phyloP scores from a whole-genome alignment of 2,888 invertebrate genomes.

The Drepana falcataria region DNA sequence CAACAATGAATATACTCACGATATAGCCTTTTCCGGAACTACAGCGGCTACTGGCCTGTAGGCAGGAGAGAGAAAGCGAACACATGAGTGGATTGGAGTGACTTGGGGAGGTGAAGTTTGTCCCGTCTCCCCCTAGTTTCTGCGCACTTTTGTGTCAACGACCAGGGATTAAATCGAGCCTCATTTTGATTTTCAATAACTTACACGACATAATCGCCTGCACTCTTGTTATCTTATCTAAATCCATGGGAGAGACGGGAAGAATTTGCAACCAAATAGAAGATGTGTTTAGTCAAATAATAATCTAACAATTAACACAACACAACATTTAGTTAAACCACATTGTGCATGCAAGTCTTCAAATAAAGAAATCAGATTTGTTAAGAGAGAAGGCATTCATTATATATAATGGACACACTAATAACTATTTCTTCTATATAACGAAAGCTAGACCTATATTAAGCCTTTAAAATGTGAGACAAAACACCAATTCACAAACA shows the following conservation, averaged over 20 bases:
- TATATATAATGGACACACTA: background rate
- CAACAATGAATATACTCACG: slow-evolving; percentile 85
- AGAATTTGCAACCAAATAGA: slow-evolving; percentile 48
- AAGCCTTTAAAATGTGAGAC: background rate
- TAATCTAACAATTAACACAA: slow-evolving; percentile 42
- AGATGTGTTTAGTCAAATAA: slow-evolving; percentile 17
- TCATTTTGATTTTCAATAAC: slow-evolving; percentile 1
- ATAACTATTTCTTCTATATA: background rate
- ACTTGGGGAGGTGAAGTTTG: slow-evolving; percentile 55
- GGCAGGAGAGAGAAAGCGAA: slow-evolving; percentile 79
- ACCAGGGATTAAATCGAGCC: slow-evolving; percentile 8
- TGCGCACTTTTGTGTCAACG: slow-evolving; percentile 20
- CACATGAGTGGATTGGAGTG: slow-evolving; percentile 73
- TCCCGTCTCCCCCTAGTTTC: slow-evolving; percentile 57
- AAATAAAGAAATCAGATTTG: slow-evolving; percentile 5
- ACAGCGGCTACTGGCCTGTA: slow-evolving; percentile 93
- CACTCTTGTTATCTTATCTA: background rate
- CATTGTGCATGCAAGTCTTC: slow-evolving; percentile 38
- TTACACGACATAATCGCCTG: background rate
- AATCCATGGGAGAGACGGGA: slow-evolving; percentile 40
- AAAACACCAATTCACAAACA: background rate
- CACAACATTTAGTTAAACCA: slow-evolving; percentile 43
- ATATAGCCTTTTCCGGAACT: slow-evolving; percentile 96
- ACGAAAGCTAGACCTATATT: background rate
- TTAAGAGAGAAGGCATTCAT: background rate